phyloP scores from a whole-genome alignment of 2,797 vertebrate species.

The Lagocephalus sceleratus region DNA sequence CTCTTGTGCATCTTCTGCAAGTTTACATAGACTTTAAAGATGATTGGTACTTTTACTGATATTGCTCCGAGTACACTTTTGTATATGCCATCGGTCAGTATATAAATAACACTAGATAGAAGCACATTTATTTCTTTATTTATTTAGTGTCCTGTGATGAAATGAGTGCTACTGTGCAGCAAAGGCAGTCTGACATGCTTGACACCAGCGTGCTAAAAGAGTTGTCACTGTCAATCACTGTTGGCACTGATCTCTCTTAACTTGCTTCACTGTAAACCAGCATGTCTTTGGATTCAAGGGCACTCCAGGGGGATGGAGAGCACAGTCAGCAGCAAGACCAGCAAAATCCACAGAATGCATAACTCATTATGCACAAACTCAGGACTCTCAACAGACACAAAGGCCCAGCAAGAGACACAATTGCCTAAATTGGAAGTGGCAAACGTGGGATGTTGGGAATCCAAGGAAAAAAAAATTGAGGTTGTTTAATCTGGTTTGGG shows the following conservation, averaged over 20 bases:
- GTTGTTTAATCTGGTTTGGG: background rate
- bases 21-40: too few relatives aligned
- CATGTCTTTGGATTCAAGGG: conserved; percentile 33
- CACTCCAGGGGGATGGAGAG: conserved; percentile 28
- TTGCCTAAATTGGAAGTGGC: too few relatives aligned
- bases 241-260: conserved; percentile 48
- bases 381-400: conserved; percentile 29
- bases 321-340: conserved; percentile 42
- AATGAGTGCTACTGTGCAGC: conserved; percentile 22
- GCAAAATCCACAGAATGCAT: conserved; percentile 27
- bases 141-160: conserved; percentile 17
- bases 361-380: conserved; percentile 45
- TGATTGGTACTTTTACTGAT: too few relatives aligned
- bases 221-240: conserved; percentile 52
- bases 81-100: too few relatives aligned
- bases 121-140: background rate
- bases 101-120: too few relatives aligned
- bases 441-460: too few relatives aligned
- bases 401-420: background rate
- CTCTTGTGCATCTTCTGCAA: too few relatives aligned
- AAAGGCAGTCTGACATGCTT: conserved; percentile 30
- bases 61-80: too few relatives aligned
- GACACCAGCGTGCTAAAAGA: conserved; percentile 30
- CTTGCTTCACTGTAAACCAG: conserved; percentile 37
- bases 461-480: too few relatives aligned